Conservation (phyloP, 37 sponge, comb jelly and placozoan genomes). For the Geodia barretti region DNA sequence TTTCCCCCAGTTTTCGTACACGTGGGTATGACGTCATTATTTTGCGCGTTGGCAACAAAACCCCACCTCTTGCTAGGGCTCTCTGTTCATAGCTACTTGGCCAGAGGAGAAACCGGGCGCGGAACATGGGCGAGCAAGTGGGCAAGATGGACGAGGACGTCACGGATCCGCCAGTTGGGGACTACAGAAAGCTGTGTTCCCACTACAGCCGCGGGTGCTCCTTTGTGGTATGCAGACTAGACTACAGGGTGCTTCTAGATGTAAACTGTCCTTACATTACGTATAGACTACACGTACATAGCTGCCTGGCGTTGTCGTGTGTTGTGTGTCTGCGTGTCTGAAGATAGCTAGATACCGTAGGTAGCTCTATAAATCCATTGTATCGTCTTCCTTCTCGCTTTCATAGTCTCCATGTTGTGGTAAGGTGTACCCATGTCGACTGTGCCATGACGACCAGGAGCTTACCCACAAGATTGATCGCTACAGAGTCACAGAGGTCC, state of each 20-base stretch:
- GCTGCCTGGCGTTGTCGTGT: not conserved
- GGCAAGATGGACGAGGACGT: not conserved
- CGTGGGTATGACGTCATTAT: not conserved
- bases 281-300: not conserved
- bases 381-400: not conserved
- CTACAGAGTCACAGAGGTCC: constrained; percentile 39
- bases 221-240: constrained; percentile 17
- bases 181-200: constrained; percentile 49
- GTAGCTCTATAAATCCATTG: not conserved
- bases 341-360: too few species aligned
- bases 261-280: not conserved
- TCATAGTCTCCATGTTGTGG: constrained; percentile 76
- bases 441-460: constrained; percentile 77
- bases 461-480: constrained; percentile 60
- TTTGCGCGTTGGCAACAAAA: too few species aligned
- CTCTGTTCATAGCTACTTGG: too few species aligned
- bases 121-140: too few species aligned
- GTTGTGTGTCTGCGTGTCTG: too few species aligned
- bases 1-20: not conserved
- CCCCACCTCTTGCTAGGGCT: too few species aligned
- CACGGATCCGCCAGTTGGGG: not conserved
- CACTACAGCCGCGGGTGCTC: constrained; percentile 72
- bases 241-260: not conserved
- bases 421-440: constrained; percentile 67
- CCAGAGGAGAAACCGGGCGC: too few species aligned